These are phyloP conservation scores for Neoarius graeffei DNA, from an alignment of 2,113 vertebrate species.

Conservation along the genomic window DNA sequence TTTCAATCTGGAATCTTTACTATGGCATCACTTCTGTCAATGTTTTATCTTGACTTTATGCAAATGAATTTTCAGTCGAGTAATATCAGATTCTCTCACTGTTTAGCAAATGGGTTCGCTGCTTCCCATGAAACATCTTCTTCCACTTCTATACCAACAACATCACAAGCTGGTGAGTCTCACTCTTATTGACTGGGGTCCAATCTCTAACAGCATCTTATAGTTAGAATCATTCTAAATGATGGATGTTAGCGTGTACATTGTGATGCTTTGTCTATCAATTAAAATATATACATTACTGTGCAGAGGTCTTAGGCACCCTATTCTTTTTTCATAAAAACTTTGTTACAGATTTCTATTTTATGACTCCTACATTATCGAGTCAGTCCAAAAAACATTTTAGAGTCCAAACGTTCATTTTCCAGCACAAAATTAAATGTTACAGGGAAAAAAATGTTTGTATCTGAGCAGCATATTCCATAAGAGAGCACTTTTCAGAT, in stretches of 20 bases:
- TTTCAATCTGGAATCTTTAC: neutral
- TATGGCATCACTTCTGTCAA: neutral
- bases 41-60: neutral
- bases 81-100: neutral
- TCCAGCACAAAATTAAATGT: too few species aligned
- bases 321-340: too few species aligned
- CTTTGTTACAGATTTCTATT: too few species aligned
- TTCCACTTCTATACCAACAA: too few species aligned
- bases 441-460: too few species aligned
- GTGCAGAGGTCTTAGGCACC: too few species aligned
- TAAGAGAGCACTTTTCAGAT: too few species aligned
- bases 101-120: neutral
- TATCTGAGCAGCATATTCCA: too few species aligned
- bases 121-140: neutral
- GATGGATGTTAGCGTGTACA: neutral
- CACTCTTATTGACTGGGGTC: neutral
- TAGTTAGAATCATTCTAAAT: neutral
- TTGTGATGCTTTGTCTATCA: neutral
- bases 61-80: neutral
- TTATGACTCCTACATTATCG: too few species aligned
- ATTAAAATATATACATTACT: too few species aligned
- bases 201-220: neutral
- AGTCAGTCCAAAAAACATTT: too few species aligned
- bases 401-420: too few species aligned
- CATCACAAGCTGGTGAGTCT: neutral